Percentiles rank a stretch among this genome's conserved stretches.
These are phyloP conservation scores for Clarias magur DNA, from an alignment of 2,113 vertebrate species.

Conservation along the genomic window DNA sequence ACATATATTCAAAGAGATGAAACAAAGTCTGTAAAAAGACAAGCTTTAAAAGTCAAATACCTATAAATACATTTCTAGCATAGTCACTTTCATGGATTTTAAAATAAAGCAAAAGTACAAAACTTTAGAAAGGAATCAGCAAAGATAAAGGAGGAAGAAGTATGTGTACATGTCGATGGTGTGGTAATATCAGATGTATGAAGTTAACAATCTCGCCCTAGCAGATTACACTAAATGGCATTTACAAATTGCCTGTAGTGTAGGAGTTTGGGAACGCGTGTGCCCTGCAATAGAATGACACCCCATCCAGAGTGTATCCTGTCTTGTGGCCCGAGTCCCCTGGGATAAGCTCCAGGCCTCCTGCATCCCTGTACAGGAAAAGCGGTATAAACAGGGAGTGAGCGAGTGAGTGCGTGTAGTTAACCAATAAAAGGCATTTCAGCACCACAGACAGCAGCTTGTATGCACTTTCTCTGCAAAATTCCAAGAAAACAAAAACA, in stretches of 20 bases:
- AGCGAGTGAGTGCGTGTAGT: background rate
- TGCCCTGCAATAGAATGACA: too few species aligned
- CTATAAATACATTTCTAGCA: background rate
- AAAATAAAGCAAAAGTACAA: background rate
- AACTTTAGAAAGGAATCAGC: background rate
- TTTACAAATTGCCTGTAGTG: too few species aligned
- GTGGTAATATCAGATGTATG: background rate
- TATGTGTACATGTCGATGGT: background rate
- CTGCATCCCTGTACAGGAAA: too few species aligned
- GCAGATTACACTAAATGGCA: too few species aligned
- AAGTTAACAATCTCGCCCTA: too few species aligned
- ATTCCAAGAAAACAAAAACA: slow-evolving; percentile 15
- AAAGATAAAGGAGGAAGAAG: background rate
- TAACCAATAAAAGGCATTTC: slow-evolving; percentile 29
- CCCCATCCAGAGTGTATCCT: too few species aligned
- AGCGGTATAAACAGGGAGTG: too few species aligned
- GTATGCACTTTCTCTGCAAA: slow-evolving; percentile 4
- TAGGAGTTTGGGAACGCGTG: too few species aligned
- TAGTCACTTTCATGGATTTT: background rate
- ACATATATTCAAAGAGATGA: too few species aligned
- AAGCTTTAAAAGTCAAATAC: background rate
- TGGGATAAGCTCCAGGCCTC: too few species aligned
- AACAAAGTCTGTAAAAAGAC: too few species aligned
- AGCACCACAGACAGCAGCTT: slow-evolving; percentile 54
- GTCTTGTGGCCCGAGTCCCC: too few species aligned